Base-by-base conservation (phyloP, 2,888 invertebrate species). In the Microdon myrmicae region DNA sequence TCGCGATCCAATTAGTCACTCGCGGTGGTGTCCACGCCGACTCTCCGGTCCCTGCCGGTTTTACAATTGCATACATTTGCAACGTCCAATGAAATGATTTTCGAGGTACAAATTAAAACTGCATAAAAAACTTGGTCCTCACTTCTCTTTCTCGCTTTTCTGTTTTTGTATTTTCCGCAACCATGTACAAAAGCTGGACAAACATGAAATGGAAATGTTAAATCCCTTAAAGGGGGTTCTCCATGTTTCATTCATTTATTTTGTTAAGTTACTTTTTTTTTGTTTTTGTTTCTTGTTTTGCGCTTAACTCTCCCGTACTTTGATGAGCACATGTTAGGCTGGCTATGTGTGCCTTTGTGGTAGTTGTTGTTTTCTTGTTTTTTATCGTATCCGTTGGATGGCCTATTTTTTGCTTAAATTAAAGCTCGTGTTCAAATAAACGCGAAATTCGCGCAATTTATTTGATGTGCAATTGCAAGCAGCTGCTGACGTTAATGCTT, bases 391-490 rank as follows among this genome's bases (percentile, higher is more conserved):
- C 64, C 64, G 58, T 58, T 64, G 64, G 54, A 54, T 60, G 59
- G 64, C 64, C 64, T 64, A 64, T 64, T 64, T n/a, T 64, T 64
- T 58, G 64, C 58, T 64, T 58, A 64, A 64, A 64, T 64, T 64
- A 64, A 64, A 66, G 59, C 59, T 66, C 66, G 66, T 66, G 66
- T 56, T 66, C 66, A 66, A 59, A 66, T 59, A 66, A 66, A 66
- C 59, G 59, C 59, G 59, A 66, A 66, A 48, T 59, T 66, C 66
- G 59, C 66, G 66, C 59, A 66, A 66, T 66, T 66, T 66, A 66
- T 66, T 54, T 66, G 66, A 66, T 59, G 66, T 66, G 59, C 66
- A 66, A 66, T 66, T 66, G 58, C 64, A 58, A 64, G 64, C 64
- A 64, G 64, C 64, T 66, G 59, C 66, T 59, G 37, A 47, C 9